Base-by-base conservation (phyloP, 2,113 vertebrate species). In the Blennius ocellaris region DNA sequence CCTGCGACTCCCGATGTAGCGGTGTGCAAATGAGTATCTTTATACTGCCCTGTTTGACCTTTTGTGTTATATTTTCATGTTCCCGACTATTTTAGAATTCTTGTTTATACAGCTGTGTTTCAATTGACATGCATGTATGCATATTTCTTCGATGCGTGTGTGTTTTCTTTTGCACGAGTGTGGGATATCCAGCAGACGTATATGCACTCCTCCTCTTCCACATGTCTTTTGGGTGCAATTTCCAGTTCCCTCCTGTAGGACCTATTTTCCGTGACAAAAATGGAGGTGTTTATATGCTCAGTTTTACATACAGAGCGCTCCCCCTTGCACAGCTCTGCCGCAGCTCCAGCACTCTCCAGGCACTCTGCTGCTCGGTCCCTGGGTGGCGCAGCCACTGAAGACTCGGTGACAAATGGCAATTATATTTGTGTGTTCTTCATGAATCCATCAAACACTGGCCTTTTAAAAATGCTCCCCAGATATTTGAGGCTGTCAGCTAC, bases 381-480 rank as follows among this genome's bases (percentile, higher is more conserved):
- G 87, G 88, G 92, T 92, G 91, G 93, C 86, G 69, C 71, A 81
- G 88, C 51, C 83, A 45, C 88, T 89, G 84, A 93, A 94, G 87
- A 86, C 90, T 89, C 71, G 0, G 92, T 93, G 94, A 95, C 93
- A 95, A 95, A 94, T 94, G 93, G 94, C 93, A 95, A 94, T 94
- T 93, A 95, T 94, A 93, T 93, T 94, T 94, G 94, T 95, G 93
- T 94, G 93, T 95, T 94, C 93, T 93, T 94, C 92, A 89, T 92
- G 94, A 94, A 94, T 94, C 93, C 93, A 94, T 95, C 94, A 94
- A 93, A 92, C 92, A 91, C 92, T 93, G 93, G 93, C 93, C 94
- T 94, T 94, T 94, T 93, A 94, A 94, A 93, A 94, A 93, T 92
- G 91, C 92, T 95, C 93, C 93, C 94, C 85, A 87, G 93, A 93